Evolutionary conservation across 2,797 vertebrate genomes (phyloP).

Genomic region (Fratercula arctica): DNA sequence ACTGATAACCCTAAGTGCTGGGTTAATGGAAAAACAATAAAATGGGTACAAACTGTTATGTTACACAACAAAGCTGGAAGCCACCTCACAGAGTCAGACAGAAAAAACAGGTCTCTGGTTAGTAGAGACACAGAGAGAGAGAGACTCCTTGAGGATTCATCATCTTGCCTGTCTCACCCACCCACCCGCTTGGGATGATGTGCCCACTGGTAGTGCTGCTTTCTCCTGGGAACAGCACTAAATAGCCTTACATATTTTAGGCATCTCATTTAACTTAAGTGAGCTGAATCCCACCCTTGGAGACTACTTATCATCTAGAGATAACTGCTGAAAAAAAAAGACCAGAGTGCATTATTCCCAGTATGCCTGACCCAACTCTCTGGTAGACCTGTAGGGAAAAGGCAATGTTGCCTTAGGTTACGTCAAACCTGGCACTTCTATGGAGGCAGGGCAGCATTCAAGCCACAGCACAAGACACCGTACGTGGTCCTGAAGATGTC

Average conservation of each 20-base stretch:
- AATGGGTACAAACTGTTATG: neutral
- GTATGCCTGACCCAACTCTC: neutral
- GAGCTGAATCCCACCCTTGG: neutral
- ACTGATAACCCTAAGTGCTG: neutral
- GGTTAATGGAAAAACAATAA: neutral
- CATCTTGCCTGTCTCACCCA: neutral
- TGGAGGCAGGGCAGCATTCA: neutral
- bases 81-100: neutral
- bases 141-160: neutral
- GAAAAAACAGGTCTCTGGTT: neutral
- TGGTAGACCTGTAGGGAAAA: neutral
- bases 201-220: neutral
- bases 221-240: neutral
- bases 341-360: neutral
- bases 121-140: neutral
- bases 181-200: neutral
- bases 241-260: neutral
- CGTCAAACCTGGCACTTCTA: neutral
- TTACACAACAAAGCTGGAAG: neutral
- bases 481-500: neutral
- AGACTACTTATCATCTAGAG: neutral
- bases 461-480: neutral
- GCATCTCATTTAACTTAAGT: neutral
- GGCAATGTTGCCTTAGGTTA: neutral
- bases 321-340: neutral